phyloP scores from a whole-genome alignment of 2,113 vertebrate genomes.

The Misgurnus mizolepis region DNA sequence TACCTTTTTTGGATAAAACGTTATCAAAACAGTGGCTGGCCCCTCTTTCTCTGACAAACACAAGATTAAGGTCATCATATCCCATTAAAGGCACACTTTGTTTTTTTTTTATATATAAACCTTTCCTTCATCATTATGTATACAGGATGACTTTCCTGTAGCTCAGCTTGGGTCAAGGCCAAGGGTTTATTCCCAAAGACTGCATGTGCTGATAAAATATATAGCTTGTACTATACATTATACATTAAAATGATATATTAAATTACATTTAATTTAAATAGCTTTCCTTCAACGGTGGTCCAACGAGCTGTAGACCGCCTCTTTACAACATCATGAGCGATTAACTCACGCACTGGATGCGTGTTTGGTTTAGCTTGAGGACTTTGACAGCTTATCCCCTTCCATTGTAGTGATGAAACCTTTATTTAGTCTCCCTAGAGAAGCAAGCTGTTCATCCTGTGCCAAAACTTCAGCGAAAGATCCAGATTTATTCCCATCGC shows the following conservation, averaged over 20 bases:
- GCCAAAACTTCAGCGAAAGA: slow-evolving; percentile 26
- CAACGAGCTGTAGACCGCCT: neutral
- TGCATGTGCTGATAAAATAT: too few relatives aligned
- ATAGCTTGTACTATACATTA: too few relatives aligned
- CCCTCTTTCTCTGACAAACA: neutral
- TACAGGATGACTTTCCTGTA: neutral
- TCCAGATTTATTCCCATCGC: slow-evolving; percentile 40
- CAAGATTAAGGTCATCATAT: neutral
- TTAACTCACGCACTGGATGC: neutral
- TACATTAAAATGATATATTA: neutral
- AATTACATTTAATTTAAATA: neutral
- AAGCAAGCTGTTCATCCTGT: slow-evolving; percentile 30
- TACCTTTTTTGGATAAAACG: slow-evolving; percentile 25
- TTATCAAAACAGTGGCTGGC: neutral
- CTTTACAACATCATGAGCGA: neutral
- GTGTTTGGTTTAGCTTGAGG: slow-evolving; percentile 21
- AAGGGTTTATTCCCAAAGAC: too few relatives aligned
- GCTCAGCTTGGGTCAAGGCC: too few relatives aligned
- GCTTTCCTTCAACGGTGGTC: neutral
- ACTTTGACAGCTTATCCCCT: neutral
- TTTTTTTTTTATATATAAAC: neutral
- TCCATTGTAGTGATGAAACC: slow-evolving; percentile 12
- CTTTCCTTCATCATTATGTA: neutral
- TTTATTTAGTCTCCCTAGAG: slow-evolving; percentile 37
- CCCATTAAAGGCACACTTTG: neutral